These are phyloP conservation scores for Caprella mutica DNA, from an alignment of 2,888 invertebrate species.

Conservation along the genomic window DNA sequence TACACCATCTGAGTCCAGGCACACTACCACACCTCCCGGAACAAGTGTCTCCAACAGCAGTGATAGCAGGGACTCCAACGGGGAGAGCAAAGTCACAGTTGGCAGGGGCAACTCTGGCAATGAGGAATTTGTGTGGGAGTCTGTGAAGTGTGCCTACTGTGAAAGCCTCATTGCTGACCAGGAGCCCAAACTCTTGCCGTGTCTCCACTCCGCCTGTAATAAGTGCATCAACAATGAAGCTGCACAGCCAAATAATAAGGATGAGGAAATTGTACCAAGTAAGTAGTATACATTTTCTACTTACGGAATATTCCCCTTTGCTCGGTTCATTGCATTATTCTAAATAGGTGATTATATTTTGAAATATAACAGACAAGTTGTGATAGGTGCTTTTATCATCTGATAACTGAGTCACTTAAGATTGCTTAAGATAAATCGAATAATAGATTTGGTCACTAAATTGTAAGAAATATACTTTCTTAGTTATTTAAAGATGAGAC, in stretches of 20 bases:
- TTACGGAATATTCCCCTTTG: too few species aligned
- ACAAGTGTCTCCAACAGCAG: slow-evolving; percentile 8
- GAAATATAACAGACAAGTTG: too few species aligned
- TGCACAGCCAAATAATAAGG: slow-evolving; percentile 27
- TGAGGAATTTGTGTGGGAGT: slow-evolving; percentile 28
- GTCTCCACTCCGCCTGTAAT: slow-evolving; percentile 40
- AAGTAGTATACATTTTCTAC: slow-evolving; percentile 6
- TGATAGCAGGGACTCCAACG: slow-evolving; percentile 5
- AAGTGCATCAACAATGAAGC: slow-evolving; percentile 32
- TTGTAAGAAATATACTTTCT: not conserved
- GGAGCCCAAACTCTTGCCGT: slow-evolving; percentile 40
- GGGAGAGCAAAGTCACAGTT: slow-evolving; percentile 26
- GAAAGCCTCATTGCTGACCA: slow-evolving; percentile 25
- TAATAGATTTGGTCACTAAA: too few species aligned
- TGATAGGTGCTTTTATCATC: not conserved
- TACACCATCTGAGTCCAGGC: not conserved
- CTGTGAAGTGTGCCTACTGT: slow-evolving; percentile 29
- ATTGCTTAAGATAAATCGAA: not conserved
- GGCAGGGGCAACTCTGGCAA: slow-evolving; percentile 17
- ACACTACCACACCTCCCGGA: not conserved
- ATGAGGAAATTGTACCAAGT: slow-evolving; percentile 33
- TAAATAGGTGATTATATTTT: too few species aligned
- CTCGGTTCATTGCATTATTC: too few species aligned
- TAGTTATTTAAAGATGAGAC: too few species aligned
- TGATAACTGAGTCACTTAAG: not conserved